Evolutionary conservation across 2,797 vertebrate genomes (phyloP).

Genomic region (Streptopelia turtur): DNA sequence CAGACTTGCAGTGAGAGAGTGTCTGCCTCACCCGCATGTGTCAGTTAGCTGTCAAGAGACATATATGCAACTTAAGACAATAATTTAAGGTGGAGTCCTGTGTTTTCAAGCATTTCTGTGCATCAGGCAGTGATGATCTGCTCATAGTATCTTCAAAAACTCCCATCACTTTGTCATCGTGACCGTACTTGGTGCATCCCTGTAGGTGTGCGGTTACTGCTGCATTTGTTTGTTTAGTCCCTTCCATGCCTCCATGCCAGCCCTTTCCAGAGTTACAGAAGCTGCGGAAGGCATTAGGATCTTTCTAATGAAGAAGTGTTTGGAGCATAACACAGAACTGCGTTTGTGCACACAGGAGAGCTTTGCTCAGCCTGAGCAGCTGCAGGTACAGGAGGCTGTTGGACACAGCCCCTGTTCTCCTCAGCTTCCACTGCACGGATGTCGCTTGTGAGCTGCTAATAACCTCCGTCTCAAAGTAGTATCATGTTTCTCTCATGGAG

Average conservation of each 20-base stretch:
- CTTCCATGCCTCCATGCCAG: background rate
- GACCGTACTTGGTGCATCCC: background rate
- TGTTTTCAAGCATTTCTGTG: background rate
- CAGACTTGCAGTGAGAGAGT: background rate
- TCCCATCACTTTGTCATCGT: background rate
- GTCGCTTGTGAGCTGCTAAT: background rate
- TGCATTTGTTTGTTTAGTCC: background rate
- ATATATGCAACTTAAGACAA: background rate
- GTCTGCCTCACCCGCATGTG: background rate
- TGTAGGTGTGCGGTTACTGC: background rate
- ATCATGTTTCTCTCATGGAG: background rate
- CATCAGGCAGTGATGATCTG: background rate
- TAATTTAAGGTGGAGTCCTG: background rate
- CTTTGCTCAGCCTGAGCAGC: background rate
- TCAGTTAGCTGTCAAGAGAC: background rate
- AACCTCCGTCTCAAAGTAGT: background rate
- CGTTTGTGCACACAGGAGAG: background rate
- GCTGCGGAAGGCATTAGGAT: background rate
- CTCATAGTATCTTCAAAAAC: background rate
- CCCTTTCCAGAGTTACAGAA: background rate
- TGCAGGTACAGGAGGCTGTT: background rate
- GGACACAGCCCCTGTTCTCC: background rate
- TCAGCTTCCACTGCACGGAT: background rate
- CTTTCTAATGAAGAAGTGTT: background rate
- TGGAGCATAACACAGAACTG: background rate